These are phyloP conservation scores for Antheraea pernyi DNA, from an alignment of 1,140 invertebrate species.

Conservation along the genomic window DNA sequence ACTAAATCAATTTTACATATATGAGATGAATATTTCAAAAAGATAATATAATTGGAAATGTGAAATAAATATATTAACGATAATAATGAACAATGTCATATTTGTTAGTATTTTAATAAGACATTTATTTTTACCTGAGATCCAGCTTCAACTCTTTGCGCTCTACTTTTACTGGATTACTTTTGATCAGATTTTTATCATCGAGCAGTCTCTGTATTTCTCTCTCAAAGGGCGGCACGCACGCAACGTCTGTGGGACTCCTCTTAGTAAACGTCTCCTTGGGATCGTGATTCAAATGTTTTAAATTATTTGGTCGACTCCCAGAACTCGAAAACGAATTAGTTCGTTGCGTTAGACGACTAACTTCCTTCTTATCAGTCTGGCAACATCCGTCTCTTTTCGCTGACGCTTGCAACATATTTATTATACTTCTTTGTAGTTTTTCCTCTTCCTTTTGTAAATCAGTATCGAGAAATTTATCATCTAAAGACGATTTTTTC, in stretches of 20 bases:
- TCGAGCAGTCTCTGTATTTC: constrained; percentile 87
- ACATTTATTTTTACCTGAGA: constrained; percentile 44
- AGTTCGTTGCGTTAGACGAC: constrained; percentile 60
- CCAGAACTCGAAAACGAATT: constrained; percentile 75
- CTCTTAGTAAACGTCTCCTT: constrained; percentile 72
- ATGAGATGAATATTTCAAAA: too few relatives aligned
- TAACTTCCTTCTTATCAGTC: constrained; percentile 81
- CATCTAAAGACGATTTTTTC: constrained; percentile 67
- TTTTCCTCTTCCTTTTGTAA: constrained; percentile 77
- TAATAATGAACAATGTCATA: too few relatives aligned
- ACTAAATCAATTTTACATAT: too few relatives aligned
- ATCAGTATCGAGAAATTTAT: constrained; percentile 64
- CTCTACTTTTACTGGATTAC: constrained; percentile 80
- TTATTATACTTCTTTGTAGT: constrained; percentile 72
- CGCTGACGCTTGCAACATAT: constrained; percentile 74
- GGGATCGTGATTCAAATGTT: constrained; percentile 74
- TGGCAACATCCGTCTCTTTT: constrained; percentile 83
- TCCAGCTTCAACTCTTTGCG: constrained; percentile 79
- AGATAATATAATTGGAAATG: too few relatives aligned
- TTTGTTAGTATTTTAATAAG: too few relatives aligned
- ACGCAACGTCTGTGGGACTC: constrained; percentile 73
- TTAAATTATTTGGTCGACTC: constrained; percentile 71
- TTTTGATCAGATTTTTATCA: constrained; percentile 83
- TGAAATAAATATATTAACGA: too few relatives aligned
- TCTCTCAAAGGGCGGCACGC: constrained; percentile 83